phyloP scores from a whole-genome alignment of 2,797 vertebrate genomes.

The Molothrus ater region DNA sequence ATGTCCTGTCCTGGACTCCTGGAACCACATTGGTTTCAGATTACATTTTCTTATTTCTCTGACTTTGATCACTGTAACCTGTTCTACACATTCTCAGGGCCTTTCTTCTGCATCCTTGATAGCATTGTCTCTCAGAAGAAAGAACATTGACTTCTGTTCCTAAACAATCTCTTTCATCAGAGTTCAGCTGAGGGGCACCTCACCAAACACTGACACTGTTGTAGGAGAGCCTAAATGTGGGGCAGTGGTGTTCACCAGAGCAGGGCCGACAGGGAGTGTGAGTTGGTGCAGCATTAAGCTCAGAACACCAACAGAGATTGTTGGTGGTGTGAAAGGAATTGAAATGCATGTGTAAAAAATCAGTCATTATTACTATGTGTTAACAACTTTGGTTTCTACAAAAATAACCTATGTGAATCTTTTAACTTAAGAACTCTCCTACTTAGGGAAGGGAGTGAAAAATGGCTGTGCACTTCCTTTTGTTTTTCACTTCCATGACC shows the following conservation, averaged over 20 bases:
- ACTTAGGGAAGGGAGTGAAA: neutral
- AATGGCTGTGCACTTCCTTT: accelerated
- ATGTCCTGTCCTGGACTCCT: neutral
- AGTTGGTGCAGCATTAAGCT: neutral
- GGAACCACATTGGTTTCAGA: neutral
- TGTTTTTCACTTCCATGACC: neutral
- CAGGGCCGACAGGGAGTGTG: neutral
- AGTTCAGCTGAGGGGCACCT: neutral
- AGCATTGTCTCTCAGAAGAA: neutral
- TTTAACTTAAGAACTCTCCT: neutral
- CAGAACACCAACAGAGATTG: neutral
- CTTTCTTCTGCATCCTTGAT: neutral
- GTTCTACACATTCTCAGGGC: neutral
- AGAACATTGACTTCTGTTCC: neutral
- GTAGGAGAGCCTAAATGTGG: neutral
- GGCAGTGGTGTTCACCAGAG: neutral
- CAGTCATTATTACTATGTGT: neutral
- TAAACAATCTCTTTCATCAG: neutral
- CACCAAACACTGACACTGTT: neutral
- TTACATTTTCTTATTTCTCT: neutral
- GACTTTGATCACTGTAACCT: neutral
- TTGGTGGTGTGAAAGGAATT: neutral
- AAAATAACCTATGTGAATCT: neutral
- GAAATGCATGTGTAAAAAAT: neutral
- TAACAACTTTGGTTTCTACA: neutral